A percentile compares a stretch with the other conserved stretches of the same genome.
Conservation (phyloP, 2,113 vertebrate species). For the Oxyruncus cristatus region DNA sequence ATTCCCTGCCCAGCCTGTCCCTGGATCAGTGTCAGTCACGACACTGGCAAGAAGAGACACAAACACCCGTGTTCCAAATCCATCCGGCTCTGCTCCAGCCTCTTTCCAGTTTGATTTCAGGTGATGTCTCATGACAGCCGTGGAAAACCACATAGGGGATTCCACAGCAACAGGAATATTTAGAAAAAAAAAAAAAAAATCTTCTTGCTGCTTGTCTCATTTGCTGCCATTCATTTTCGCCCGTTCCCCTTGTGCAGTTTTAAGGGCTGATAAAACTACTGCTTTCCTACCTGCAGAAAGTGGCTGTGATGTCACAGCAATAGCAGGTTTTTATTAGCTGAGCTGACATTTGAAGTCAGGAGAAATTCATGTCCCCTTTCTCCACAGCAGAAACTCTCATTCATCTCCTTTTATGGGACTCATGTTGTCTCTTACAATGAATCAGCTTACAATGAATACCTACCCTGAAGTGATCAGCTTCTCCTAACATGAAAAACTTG, state of each 20-base stretch:
- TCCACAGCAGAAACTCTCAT: background rate
- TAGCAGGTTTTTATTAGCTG: background rate
- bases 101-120: background rate
- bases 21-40: background rate
- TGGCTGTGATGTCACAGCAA: background rate
- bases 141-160: background rate
- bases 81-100: background rate
- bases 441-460: background rate
- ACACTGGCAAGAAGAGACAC: rapidly evolving
- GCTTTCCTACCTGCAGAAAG: background rate
- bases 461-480: background rate
- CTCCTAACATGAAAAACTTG: background rate
- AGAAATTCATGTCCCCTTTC: background rate
- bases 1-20: background rate
- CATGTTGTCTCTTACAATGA: background rate
- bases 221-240: background rate
- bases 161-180: background rate
- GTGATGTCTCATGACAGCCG: background rate
- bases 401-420: background rate
- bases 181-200: background rate
- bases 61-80: background rate
- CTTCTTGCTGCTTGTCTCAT: rapidly evolving
- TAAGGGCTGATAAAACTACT: background rate
- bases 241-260: background rate
- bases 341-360: background rate